These are phyloP conservation scores for Psilopsiagon aurifrons DNA, from an alignment of 2,113 vertebrate genomes.

Conservation along the genomic window DNA sequence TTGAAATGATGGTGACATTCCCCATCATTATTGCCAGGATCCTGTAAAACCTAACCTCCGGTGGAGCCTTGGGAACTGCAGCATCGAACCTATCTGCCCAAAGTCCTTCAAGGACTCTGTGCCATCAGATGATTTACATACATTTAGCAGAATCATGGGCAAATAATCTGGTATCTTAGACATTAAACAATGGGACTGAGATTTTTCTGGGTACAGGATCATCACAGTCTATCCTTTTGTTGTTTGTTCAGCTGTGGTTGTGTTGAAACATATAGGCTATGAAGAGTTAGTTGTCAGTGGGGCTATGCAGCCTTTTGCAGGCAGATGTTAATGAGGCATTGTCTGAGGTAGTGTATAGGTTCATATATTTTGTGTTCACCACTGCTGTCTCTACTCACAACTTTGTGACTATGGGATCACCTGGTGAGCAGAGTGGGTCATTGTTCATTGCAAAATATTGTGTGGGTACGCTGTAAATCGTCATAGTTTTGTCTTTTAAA, in stretches of 20 bases:
- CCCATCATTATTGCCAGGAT: neutral
- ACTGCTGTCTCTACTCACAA: neutral
- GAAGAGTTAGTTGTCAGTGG: neutral
- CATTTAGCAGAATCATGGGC: neutral
- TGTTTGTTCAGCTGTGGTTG: neutral
- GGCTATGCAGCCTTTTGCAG: neutral
- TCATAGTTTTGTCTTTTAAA: neutral
- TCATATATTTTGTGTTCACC: neutral
- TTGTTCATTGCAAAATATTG: neutral
- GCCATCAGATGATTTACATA: neutral
- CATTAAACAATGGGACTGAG: neutral
- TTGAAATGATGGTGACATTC: fast-evolving
- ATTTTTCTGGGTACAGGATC: neutral
- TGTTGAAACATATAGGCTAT: neutral
- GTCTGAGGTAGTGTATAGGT: neutral
- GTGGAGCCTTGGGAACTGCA: neutral
- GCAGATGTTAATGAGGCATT: neutral
- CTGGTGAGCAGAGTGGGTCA: neutral
- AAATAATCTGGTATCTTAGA: neutral
- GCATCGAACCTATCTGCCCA: neutral
- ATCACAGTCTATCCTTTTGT: neutral
- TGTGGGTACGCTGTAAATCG: neutral
- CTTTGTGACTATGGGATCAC: neutral
- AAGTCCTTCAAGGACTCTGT: fast-evolving
- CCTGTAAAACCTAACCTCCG: neutral